phyloP scores from a whole-genome alignment of 2,797 vertebrate species.

The Babyrousa celebensis region DNA sequence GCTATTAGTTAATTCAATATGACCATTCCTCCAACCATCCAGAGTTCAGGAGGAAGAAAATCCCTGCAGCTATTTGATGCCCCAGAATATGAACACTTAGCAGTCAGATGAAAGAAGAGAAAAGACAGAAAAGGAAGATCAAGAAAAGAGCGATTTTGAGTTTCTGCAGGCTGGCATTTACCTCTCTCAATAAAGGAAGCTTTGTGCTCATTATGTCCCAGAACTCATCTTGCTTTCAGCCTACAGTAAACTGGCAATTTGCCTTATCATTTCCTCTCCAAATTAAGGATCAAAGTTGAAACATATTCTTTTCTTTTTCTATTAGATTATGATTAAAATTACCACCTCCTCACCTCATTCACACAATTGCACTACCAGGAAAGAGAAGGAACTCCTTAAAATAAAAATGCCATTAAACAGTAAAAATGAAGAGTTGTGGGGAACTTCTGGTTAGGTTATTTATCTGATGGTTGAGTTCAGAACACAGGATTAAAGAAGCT shows the following conservation, averaged over 20 bases:
- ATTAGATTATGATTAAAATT: constrained; percentile 81
- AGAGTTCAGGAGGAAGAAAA: constrained; percentile 75
- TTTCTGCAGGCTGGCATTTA: constrained; percentile 79
- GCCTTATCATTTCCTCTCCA: constrained; percentile 74
- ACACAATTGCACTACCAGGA: constrained; percentile 9
- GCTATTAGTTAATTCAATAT: constrained; percentile 67
- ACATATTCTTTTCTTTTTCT: constrained; percentile 70
- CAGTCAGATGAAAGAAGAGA: constrained; percentile 80
- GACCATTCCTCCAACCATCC: constrained; percentile 47
- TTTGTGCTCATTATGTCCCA: constrained; percentile 62
- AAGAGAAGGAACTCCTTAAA: background rate
- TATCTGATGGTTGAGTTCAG: constrained; percentile 29
- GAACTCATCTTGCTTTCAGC: constrained; percentile 75
- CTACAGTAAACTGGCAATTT: constrained; percentile 69
- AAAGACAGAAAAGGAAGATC: constrained; percentile 69
- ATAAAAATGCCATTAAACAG: constrained; percentile 63
- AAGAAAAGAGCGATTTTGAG: constrained; percentile 57
- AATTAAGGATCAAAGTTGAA: constrained; percentile 83
- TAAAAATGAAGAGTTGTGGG: constrained; percentile 60
- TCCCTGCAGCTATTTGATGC: constrained; percentile 75
- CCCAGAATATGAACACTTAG: constrained; percentile 79
- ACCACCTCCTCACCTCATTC: constrained; percentile 74
- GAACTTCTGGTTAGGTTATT: constrained; percentile 28
- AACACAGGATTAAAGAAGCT: background rate
- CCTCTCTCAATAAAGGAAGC: constrained; percentile 70